These are phyloP conservation scores for Echiichthys vipera DNA, from an alignment of 2,797 vertebrate species.

Conservation along the genomic window DNA sequence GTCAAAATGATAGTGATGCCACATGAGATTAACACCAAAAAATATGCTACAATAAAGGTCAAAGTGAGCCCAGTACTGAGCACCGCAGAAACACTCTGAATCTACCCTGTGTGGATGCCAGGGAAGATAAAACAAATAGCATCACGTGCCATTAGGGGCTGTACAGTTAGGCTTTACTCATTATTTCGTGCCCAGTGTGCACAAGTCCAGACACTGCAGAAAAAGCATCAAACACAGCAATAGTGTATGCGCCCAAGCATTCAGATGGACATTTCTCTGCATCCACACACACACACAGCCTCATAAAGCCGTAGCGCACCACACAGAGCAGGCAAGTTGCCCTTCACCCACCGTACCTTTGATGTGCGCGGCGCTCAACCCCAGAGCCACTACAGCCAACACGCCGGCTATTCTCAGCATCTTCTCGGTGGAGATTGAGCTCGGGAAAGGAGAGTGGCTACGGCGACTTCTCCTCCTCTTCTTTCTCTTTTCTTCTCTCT, in stretches of 20 bases:
- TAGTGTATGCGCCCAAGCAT: conserved; percentile 1
- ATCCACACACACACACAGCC: conserved; percentile 31
- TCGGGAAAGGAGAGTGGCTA: conserved; percentile 38
- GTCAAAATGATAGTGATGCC: neutral
- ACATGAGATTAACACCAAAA: conserved; percentile 10
- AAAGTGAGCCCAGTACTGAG: neutral
- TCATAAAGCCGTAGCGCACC: too few relatives aligned
- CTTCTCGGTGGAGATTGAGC: conserved; percentile 67
- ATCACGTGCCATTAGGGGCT: conserved; percentile 19
- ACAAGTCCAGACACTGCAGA: conserved; percentile 20
- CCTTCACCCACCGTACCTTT: conserved; percentile 89
- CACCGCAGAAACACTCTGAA: conserved; percentile 1
- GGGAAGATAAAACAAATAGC: conserved; percentile 24
- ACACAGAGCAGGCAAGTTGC: conserved; percentile 59
- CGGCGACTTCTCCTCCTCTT: conserved; percentile 54
- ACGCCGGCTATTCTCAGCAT: conserved; percentile 79
- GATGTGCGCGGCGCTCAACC: conserved; percentile 84
- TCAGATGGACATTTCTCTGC: conserved; percentile 33
- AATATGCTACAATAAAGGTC: conserved; percentile 39
- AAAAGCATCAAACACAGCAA: neutral
- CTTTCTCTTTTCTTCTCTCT: conserved; percentile 5
- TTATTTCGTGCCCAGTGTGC: conserved; percentile 15
- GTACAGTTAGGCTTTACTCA: conserved; percentile 3
- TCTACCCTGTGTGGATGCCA: conserved; percentile 7
- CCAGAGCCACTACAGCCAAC: conserved; percentile 73